Evolutionary conservation across 2,113 vertebrate genomes (phyloP).

Genomic region (Daubentonia madagascariensis): DNA sequence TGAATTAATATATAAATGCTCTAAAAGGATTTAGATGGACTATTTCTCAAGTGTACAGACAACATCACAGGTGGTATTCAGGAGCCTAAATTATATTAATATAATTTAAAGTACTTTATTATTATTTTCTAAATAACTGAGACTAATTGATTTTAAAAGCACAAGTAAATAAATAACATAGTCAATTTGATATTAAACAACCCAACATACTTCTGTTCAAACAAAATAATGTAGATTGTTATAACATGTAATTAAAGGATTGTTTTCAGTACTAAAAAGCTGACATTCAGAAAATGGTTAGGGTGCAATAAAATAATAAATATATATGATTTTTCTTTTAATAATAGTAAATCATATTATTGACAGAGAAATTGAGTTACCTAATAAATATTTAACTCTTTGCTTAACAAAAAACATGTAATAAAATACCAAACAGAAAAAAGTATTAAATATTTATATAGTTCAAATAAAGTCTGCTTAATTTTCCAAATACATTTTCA

Average conservation of each 20-base stretch:
- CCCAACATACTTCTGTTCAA: slow-evolving; percentile 3
- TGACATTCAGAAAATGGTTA: neutral
- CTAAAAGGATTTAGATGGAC: neutral
- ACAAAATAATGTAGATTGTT: neutral
- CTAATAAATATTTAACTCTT: neutral
- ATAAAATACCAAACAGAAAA: neutral
- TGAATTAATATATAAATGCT: neutral
- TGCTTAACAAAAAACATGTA: neutral
- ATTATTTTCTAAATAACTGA: neutral
- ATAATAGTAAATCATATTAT: neutral
- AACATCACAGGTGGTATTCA: neutral
- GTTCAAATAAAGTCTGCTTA: neutral
- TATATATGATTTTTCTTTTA: neutral
- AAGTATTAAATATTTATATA: neutral
- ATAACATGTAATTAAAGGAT: neutral
- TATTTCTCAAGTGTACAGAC: neutral
- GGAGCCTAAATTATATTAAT: neutral
- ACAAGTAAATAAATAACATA: neutral
- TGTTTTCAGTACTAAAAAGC: neutral
- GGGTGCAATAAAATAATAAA: neutral
- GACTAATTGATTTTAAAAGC: slow-evolving; percentile 1
- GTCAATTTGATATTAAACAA: neutral
- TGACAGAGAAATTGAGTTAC: neutral
- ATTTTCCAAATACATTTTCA: neutral
- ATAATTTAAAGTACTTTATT: neutral